phyloP scores from a whole-genome alignment of 2,888 invertebrate genomes.

The Meloe dianella region DNA sequence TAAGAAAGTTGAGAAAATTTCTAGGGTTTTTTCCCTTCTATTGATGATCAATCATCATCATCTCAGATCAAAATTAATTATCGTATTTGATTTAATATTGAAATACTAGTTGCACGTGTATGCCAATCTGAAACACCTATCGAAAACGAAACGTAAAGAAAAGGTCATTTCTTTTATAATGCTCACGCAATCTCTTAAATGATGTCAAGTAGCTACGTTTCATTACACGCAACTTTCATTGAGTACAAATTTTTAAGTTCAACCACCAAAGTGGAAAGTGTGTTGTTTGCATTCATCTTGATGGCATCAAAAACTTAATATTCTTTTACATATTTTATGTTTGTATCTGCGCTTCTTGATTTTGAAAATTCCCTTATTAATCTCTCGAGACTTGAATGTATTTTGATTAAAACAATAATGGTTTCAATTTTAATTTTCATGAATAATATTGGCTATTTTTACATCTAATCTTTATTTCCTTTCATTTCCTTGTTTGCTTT shows the following conservation, averaged over 20 bases:
- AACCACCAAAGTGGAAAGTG: too few species aligned
- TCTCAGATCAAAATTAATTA: not conserved
- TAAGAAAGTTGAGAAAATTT: too few species aligned
- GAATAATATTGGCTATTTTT: too few species aligned
- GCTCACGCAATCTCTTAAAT: slow-evolving; percentile 25
- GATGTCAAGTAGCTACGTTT: not conserved
- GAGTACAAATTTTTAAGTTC: not conserved
- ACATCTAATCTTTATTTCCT: too few species aligned
- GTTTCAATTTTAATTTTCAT: not conserved
- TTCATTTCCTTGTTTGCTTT: too few species aligned
- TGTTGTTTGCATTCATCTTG: not conserved
- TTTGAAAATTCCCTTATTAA: not conserved
- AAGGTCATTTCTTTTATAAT: slow-evolving; percentile 27
- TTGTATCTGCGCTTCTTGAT: not conserved
- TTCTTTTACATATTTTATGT: not conserved
- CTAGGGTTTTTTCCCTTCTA: too few species aligned
- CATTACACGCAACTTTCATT: not conserved
- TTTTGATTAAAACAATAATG: not conserved
- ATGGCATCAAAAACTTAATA: not conserved
- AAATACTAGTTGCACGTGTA: slow-evolving; percentile 30
- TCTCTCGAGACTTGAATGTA: not conserved
- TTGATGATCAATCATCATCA: not conserved
- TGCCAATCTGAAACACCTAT: slow-evolving; percentile 18
- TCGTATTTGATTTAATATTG: slow-evolving; percentile 6
- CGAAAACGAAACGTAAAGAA: slow-evolving; percentile 19